phyloP scores from a whole-genome alignment of 2,797 vertebrate genomes.

The Manis pentadactyla region DNA sequence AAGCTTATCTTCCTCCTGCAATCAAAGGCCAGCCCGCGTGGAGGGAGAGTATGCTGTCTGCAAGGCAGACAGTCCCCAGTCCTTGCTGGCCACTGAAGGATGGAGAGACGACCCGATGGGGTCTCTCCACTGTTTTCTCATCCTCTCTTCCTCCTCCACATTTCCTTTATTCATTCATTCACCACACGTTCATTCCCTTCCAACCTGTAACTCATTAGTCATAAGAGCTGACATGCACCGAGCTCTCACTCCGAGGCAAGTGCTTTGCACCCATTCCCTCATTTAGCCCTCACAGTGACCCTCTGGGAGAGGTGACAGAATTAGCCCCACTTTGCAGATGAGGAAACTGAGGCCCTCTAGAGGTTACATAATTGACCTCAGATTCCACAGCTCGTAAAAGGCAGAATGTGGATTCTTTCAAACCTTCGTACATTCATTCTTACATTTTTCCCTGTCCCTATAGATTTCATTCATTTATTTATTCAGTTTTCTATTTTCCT shows the following conservation, averaged over 20 bases:
- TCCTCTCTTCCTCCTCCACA: background rate
- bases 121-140: background rate
- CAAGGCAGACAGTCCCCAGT: conserved; percentile 83
- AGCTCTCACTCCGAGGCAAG: background rate
- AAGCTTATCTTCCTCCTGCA: conserved; percentile 91
- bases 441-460: background rate
- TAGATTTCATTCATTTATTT: background rate
- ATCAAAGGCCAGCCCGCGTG: conserved; percentile 88
- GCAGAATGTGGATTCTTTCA: background rate
- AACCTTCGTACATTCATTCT: too few species aligned
- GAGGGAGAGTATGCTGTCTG: conserved; percentile 84
- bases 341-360: background rate
- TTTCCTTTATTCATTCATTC: background rate
- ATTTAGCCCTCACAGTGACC: background rate
- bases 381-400: background rate
- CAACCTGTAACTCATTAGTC: background rate
- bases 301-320: background rate
- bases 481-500: background rate
- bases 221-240: rapidly evolving
- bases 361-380: background rate
- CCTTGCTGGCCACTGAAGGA: conserved; percentile 80
- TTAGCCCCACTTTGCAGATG: background rate
- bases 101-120: background rate
- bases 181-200: background rate
- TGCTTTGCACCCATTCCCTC: background rate